phyloP scores from a whole-genome alignment of 1,140 invertebrate genomes.

The Ladona fulva region DNA sequence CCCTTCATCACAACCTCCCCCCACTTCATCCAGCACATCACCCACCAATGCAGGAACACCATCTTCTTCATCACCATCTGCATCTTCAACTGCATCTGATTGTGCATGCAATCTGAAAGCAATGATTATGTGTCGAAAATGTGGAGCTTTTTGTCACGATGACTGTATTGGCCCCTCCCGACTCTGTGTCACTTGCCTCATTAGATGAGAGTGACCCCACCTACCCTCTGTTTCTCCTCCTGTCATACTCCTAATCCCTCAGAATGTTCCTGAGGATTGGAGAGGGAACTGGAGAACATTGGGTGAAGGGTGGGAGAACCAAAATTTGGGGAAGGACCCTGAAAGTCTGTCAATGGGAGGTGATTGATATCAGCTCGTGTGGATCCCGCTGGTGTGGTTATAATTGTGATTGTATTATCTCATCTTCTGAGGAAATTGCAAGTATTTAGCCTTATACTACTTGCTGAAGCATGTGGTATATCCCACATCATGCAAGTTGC shows the following conservation, averaged over 20 bases:
- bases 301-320: conserved; percentile 1
- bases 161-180: conserved; percentile 88
- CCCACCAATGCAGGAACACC: not conserved
- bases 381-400: not conserved
- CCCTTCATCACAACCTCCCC: not conserved
- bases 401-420: too few relatives aligned
- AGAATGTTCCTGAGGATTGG: not conserved
- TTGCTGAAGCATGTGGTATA: too few relatives aligned
- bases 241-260: not conserved
- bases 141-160: conserved; percentile 93
- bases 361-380: not conserved
- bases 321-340: not conserved
- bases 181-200: conserved; percentile 87
- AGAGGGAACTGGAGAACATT: not conserved
- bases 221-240: not conserved
- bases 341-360: not conserved
- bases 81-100: not conserved
- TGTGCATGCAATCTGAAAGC: conserved; percentile 89
- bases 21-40: not conserved
- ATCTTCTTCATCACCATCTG: not conserved
- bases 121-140: conserved; percentile 91
- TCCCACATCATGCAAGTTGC: too few relatives aligned
- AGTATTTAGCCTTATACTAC: too few relatives aligned
- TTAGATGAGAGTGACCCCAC: conserved; percentile 42
- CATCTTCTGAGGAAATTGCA: too few relatives aligned